A percentile compares a stretch with the other conserved stretches of the same genome.
Evolutionary conservation across 2,888 invertebrate genomes (phyloP).

Genomic region (Automeris io): DNA sequence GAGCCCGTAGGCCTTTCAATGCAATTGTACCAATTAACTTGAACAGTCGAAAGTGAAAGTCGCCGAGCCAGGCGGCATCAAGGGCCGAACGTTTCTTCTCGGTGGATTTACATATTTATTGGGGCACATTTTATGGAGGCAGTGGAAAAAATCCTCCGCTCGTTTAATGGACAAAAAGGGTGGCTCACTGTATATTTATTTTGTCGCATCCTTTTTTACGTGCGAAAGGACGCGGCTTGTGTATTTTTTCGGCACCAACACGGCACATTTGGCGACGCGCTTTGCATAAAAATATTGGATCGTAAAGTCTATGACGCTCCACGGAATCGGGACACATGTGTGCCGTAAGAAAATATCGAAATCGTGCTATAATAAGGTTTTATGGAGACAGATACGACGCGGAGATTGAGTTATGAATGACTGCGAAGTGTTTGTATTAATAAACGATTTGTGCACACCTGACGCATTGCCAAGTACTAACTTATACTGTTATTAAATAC

Average conservation of each 20-base stretch:
- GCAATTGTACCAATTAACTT: conserved; percentile 68
- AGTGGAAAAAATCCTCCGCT: conserved; percentile 64
- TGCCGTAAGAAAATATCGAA: conserved; percentile 58
- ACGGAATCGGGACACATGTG: conserved; percentile 60
- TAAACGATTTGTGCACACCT: conserved; percentile 39
- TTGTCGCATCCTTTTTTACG: conserved; percentile 76
- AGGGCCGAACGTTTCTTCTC: conserved; percentile 49
- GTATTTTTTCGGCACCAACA: conserved; percentile 62
- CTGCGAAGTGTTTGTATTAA: conserved; percentile 32
- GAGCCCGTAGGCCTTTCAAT: conserved; percentile 35
- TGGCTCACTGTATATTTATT: conserved; percentile 74
- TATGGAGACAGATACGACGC: conserved; percentile 48
- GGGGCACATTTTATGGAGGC: conserved; percentile 74
- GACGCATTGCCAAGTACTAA: conserved; percentile 13
- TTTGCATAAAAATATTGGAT: conserved; percentile 75
- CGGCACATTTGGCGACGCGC: conserved; percentile 73
- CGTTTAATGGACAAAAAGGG: conserved; percentile 77
- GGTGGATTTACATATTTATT: conserved; percentile 76
- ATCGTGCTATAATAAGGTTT: conserved; percentile 54
- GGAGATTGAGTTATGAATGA: conserved; percentile 54
- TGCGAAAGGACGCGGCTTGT: conserved; percentile 64
- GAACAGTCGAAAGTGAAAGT: conserved; percentile 69
- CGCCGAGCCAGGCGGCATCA: conserved; percentile 42
- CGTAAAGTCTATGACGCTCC: conserved; percentile 62
- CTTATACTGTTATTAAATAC: too few relatives aligned